Evolutionary conservation across 2,113 vertebrate species (phyloP), one percentile per base, ranked within the genome.

Genomic region (Ellobius talpinus): DNA sequence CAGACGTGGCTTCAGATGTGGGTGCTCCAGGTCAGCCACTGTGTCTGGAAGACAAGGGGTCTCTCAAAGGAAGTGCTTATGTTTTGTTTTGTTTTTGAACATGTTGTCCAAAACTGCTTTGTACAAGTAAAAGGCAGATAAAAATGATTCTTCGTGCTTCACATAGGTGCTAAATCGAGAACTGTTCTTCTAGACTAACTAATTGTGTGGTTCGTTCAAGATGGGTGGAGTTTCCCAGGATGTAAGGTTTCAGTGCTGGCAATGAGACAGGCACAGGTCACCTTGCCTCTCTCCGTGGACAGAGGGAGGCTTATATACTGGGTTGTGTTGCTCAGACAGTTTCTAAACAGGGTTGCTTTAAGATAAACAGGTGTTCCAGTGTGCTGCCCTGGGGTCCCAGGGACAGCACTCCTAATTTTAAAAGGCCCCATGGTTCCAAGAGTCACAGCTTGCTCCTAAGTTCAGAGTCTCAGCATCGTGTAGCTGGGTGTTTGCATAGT

Each of bases 381-480:
- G 39, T 91, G 93, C 55, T 94, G 91, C 89, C 66, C 16, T 31
- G 89, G 94, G 78, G 86, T 93, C 76, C 65, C 82, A 77, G 70
- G 89, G 96, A 97, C 82, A 50, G 94, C 77, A 81, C 61, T 91
- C 42, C 23, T 94, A 50, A 96, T 93, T 98, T 97, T 95, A 26
- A 94, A 97, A 97, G 81, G 72, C 31, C 90, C 66, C 9, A 19
- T 97, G 95, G 79, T 92, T 97, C 73, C 76, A 95, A 87, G 66
- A 90, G 12, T 92, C 65, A 36, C 76, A 87, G 88, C 93, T 91
- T 89, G 93, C 92, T 96, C 81, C 19, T 66, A 39, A 90, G 90
- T 97, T 94, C 97, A 97, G 94, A 97, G 91, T 73, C 81, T 90
- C 91, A 76, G 61, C 16, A 39, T 23, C 42, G 76, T 82, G 42